Evolutionary conservation across 2,797 vertebrate species (phyloP).

Genomic region (Apogon talboti): DNA sequence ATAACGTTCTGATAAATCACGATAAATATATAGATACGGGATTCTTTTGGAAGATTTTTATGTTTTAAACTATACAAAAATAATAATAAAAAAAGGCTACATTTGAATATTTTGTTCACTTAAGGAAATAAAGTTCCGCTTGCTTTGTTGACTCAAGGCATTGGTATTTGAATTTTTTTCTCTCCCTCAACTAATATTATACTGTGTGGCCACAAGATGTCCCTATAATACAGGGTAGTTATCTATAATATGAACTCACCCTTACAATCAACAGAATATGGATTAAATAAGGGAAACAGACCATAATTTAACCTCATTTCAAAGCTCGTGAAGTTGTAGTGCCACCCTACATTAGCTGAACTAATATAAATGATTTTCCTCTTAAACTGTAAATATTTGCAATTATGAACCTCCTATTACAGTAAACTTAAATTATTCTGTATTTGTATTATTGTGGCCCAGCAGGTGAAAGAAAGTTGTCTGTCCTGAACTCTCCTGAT

Average conservation of each 20-base stretch:
- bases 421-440: neutral
- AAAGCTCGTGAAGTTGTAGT: neutral
- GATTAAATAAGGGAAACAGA: neutral
- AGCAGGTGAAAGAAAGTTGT: neutral
- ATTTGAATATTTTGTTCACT: too few species aligned
- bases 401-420: too few species aligned
- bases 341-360: neutral
- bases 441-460: neutral
- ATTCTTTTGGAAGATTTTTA: too few species aligned
- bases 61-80: too few species aligned
- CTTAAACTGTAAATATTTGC: neutral
- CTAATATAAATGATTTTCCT: neutral
- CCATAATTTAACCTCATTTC: neutral
- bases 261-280: neutral
- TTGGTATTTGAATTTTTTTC: too few species aligned
- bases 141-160: too few species aligned
- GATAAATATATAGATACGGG: too few species aligned
- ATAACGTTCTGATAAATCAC: too few species aligned
- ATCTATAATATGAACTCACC: neutral
- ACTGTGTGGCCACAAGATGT: conserved; percentile 60
- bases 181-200: neutral
- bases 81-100: too few species aligned
- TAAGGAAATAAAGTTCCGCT: too few species aligned
- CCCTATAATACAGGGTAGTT: conserved; percentile 36
- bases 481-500: too few species aligned